These are phyloP conservation scores for Passer montanus DNA, from an alignment of 2,113 vertebrate species.

Conservation along the genomic window DNA sequence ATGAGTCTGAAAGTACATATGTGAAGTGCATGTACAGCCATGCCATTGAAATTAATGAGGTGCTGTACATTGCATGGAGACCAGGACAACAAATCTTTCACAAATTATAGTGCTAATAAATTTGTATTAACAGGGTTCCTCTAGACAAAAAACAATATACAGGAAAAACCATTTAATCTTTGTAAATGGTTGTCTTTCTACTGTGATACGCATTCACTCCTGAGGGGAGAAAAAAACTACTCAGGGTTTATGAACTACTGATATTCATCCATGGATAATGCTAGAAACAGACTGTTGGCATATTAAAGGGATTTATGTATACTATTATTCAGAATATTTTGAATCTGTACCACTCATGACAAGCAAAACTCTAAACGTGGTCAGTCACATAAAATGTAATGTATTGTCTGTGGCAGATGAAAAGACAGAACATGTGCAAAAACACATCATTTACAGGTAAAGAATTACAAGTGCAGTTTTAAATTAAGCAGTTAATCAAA, in stretches of 20 bases:
- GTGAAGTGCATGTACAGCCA: not conserved
- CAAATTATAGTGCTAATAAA: not conserved
- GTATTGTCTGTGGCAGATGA: not conserved
- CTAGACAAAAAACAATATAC: not conserved
- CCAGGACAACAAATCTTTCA: not conserved
- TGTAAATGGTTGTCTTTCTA: not conserved
- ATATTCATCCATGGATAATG: not conserved
- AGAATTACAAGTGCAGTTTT: not conserved
- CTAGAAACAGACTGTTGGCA: not conserved
- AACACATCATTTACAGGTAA: not conserved
- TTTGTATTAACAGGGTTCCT: not conserved
- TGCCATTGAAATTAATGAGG: not conserved
- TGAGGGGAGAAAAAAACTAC: not conserved
- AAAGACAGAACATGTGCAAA: not conserved
- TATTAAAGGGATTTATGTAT: not conserved
- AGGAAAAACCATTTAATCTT: not conserved
- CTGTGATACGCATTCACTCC: not conserved
- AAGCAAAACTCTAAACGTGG: not conserved
- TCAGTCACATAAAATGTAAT: not conserved
- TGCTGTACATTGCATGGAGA: not conserved
- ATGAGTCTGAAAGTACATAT: not conserved
- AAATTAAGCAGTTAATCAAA: not conserved
- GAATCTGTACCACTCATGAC: not conserved
- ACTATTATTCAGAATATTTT: not conserved
- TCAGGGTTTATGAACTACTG: not conserved